Conservation (phyloP, 2,113 vertebrate genomes). For the Barbus barbus region DNA sequence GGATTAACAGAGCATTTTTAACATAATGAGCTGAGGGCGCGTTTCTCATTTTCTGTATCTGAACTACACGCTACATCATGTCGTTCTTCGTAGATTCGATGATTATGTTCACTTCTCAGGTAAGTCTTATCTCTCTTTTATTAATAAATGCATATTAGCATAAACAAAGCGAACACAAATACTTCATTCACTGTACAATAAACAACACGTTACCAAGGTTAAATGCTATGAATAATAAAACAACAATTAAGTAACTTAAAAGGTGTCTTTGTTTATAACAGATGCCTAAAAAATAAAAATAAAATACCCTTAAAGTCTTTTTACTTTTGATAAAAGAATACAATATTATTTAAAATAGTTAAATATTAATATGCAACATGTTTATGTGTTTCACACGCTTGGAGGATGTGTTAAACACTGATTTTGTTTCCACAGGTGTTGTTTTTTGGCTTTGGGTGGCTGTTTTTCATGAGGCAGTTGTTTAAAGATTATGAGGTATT, state of each 20-base stretch:
- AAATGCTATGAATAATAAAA: background rate
- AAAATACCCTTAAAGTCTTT: too few species aligned
- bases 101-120: constrained; percentile 95
- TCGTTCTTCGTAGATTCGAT: constrained; percentile 92
- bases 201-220: background rate
- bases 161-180: background rate
- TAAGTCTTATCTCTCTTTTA: constrained; percentile 59
- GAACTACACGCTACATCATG: constrained; percentile 69
- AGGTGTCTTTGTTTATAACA: background rate
- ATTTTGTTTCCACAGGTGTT: constrained; percentile 77
- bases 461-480: constrained; percentile 95
- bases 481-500: constrained; percentile 98
- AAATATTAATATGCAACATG: too few species aligned
- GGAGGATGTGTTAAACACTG: too few species aligned
- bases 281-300: too few species aligned
- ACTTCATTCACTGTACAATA: background rate
- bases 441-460: constrained; percentile 98
- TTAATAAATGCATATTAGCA: background rate
- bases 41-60: background rate
- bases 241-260: too few species aligned
- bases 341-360: too few species aligned
- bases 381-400: too few species aligned
- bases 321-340: too few species aligned
- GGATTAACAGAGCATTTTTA: background rate
- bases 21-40: constrained; percentile 45